Base-by-base conservation (phyloP, 2,113 vertebrate genomes). In the Ramphastos sulfuratus region DNA sequence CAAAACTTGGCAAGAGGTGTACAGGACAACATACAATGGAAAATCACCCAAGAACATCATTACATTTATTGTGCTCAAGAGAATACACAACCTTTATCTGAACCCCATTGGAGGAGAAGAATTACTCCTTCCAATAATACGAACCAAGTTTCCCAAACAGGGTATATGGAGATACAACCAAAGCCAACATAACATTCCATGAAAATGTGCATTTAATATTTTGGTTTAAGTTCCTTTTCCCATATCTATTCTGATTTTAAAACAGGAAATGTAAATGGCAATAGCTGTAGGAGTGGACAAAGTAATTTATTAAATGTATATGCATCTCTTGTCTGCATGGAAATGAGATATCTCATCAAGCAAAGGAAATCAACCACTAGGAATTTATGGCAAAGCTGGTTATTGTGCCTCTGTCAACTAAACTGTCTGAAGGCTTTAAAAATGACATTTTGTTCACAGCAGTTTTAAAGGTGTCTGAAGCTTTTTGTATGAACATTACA, bases 41-140 rank as follows among this genome's bases (percentile, higher is more conserved):
- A 93, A 98, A 79, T 92, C 95, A 97, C 97, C 95, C 94, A 97
- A 87, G 11, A 96, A 30, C 81, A 90, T 81, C 73, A 42, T 95
- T 95, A 97, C 93, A 97, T 97, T 97, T 97, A 97, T 95, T 96
- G 83, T 88, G 88, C 96, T 82, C 96, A 72, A 82, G 96, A 97
- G 97, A 96, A 92, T 95, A 93, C 15, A 78, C 87, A 97, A 95
- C 91, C 96, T 87, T 84, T 79, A 28, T 93, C 72, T 97, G 96
- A 97, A 97, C 95, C 31, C 35, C 92, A 92, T 25, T 85, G 86
- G 95, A 96, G 71, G 80, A 46, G 91, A 96, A 95, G 77, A 96
- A 95, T 91, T 94, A 83, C 52, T 96, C 82, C 93, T 90, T 85
- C 72, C 80, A 96, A 93, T 95, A 95, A 95, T 92, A 92, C 55